Percentiles rank a stretch among this genome's conserved stretches.
Conservation (phyloP, 1,140 invertebrate genomes). For the Saccostrea cuccullata region DNA sequence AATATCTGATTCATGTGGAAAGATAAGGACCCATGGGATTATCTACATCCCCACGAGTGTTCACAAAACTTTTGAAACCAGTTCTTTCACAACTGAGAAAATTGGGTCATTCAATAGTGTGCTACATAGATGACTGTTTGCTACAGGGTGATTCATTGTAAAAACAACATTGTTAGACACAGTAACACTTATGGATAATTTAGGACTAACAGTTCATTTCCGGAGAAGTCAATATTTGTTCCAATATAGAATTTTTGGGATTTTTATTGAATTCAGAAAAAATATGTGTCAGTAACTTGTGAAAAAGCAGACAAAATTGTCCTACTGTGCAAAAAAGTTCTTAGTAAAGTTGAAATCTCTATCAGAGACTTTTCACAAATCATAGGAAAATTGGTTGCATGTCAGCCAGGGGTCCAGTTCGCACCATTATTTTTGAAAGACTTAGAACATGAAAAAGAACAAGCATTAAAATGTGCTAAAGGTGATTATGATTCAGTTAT, state of each 20-base stretch:
- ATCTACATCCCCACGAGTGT: slow-evolving; percentile 36
- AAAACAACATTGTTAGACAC: background rate
- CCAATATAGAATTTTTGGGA: slow-evolving; percentile 11
- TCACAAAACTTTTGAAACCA: slow-evolving; percentile 57
- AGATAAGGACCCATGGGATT: slow-evolving; percentile 41
- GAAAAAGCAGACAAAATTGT: slow-evolving; percentile 36
- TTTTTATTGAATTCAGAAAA: slow-evolving; percentile 10
- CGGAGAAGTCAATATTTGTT: slow-evolving; percentile 31
- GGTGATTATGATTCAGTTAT: slow-evolving; percentile 38
- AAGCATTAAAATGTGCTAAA: background rate
- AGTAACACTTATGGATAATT: background rate
- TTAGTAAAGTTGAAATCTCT: background rate
- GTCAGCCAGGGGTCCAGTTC: slow-evolving; percentile 39
- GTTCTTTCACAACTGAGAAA: slow-evolving; percentile 39
- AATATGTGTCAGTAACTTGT: slow-evolving; percentile 27
- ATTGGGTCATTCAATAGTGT: slow-evolving; percentile 41
- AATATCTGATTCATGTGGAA: slow-evolving; percentile 59
- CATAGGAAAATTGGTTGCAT: slow-evolving; percentile 42
- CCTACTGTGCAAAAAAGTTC: background rate
- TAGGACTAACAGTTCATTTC: slow-evolving; percentile 25
- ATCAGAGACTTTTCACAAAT: slow-evolving; percentile 3
- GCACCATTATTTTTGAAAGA: slow-evolving; percentile 30
- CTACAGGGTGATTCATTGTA: slow-evolving; percentile 25
- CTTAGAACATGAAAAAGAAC: slow-evolving; percentile 40
- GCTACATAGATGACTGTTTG: slow-evolving; percentile 50